A percentile compares a stretch with the other conserved stretches of the same genome.
Conservation (phyloP, 1,140 invertebrate species). For the Apis laboriosa region DNA sequence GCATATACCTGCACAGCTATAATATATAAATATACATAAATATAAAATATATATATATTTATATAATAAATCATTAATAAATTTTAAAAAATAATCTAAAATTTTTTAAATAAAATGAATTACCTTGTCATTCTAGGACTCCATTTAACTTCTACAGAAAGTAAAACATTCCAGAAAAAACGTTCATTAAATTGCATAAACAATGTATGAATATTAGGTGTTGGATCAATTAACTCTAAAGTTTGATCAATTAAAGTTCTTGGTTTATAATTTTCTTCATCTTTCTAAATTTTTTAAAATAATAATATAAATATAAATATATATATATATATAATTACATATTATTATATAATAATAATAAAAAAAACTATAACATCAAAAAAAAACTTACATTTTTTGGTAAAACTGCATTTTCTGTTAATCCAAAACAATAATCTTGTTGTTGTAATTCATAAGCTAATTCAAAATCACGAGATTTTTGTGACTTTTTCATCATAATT, state of each 20-base stretch:
- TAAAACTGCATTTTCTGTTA: conserved; percentile 72
- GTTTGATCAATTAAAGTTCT: conserved; percentile 83
- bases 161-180: conserved; percentile 92
- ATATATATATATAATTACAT: not conserved
- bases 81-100: not conserved
- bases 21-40: conserved; percentile 31
- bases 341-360: not conserved
- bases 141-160: conserved; percentile 93
- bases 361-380: not conserved
- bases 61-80: not conserved
- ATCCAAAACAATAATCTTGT: conserved; percentile 56
- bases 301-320: conserved; percentile 13
- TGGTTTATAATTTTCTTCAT: conserved; percentile 70
- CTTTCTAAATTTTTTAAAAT: conserved; percentile 48
- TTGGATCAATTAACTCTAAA: conserved; percentile 95
- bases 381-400: conserved; percentile 63
- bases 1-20: conserved; percentile 91
- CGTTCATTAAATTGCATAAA: conserved; percentile 93
- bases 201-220: conserved; percentile 92
- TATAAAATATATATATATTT: not conserved
- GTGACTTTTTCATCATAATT: conserved; percentile 28
- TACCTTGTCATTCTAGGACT: conserved; percentile 96
- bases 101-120: conserved; percentile 21
- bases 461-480: conserved; percentile 31
- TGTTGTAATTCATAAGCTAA: conserved; percentile 49